phyloP scores from a whole-genome alignment of 2,888 invertebrate genomes.

The Meta bourneti region DNA sequence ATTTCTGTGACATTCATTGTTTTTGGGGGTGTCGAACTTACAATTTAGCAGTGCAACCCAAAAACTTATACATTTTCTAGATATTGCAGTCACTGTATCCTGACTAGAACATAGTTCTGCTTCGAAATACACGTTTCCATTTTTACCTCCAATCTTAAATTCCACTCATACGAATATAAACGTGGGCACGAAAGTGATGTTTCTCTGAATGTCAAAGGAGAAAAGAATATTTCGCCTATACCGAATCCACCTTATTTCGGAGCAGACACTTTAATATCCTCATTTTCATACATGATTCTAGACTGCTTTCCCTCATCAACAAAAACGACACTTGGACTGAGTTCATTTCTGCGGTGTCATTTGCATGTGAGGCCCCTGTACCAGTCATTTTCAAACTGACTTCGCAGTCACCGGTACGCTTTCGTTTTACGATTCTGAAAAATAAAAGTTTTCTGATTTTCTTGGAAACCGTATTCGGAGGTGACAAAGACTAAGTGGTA shows the following conservation, averaged over 20 bases:
- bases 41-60: no score
- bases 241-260: neutral
- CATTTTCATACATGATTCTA: neutral
- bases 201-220: neutral
- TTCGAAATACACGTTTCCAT: no score
- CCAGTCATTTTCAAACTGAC: no score
- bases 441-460: neutral
- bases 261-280: neutral
- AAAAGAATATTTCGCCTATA: neutral
- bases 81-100: no score
- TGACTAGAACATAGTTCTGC: no score
- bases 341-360: neutral
- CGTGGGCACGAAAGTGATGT: neutral
- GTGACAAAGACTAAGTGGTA: no score
- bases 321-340: neutral
- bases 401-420: no score
- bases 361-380: no score
- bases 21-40: no score
- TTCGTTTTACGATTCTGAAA: neutral
- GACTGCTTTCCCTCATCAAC: neutral
- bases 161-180: neutral
- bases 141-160: neutral
- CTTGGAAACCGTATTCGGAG: no score
- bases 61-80: no score
- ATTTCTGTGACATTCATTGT: no score